Evolutionary conservation across 2,113 vertebrate species (phyloP), one percentile per base, ranked within the genome.

Genomic region (Erinaceus europaeus): DNA sequence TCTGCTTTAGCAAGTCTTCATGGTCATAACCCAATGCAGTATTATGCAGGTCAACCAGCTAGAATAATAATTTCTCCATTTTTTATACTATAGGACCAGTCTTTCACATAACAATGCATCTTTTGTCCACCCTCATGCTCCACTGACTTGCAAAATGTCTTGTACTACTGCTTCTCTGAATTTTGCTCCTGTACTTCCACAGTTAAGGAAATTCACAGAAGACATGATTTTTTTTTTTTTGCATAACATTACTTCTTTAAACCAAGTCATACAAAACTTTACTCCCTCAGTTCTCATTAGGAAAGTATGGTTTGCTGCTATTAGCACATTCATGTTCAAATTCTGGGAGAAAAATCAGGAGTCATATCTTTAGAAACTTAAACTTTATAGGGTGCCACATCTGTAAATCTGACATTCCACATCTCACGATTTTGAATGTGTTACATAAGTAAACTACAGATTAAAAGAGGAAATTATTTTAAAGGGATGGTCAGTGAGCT

Each of bases 1-100:
- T 78, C 27, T 64, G 34, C 52, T 68, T 75, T n/a, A 81, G 36
- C 34, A 79, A 88, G 59, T 38, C 4, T 78, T 87, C 77, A 17
- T 84, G 18, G 32, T 20, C 14, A 53, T 44, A 77, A 77, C 67
- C 13, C 29, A 61, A 20, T 73, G 9, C 20, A 65, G 59, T 79
- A 79, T 65, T 61, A 69, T 53, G 84, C 18, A 21, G 32, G 72
- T 79, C 59, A 36, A 50, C 71, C 53, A 59, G 25, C 23, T 62
- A 85, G 42, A 91, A 81, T 84, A 75, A 74, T 81, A 80, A 87
- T 93, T 89, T 68, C n/a, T 84, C 74, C 53, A 61, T 48, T n/a
- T 50, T 32, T 75, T 76, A 79, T 13, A 20, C 29, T 74, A 61
- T 38, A 1, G 50, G 75, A n/a, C 11, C 46, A 82, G 13, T 1